phyloP scores from a whole-genome alignment of 1,140 invertebrate species.

The Calephelis virginiensis region DNA sequence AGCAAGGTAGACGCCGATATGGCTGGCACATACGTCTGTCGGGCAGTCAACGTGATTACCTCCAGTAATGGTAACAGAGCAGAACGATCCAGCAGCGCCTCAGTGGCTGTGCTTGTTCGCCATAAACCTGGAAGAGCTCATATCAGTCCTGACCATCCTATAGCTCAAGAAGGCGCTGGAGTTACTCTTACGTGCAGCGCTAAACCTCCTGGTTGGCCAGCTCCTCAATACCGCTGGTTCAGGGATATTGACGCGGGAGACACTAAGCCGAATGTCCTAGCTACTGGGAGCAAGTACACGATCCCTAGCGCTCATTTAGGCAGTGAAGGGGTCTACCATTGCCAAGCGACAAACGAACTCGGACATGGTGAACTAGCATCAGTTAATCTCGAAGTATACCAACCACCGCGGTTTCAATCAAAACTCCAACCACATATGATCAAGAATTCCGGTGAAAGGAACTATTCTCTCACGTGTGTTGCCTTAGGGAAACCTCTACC shows the following conservation, averaged over 20 bases:
- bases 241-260: conserved; percentile 81
- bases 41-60: conserved; percentile 89
- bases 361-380: conserved; percentile 90
- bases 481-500: conserved; percentile 93
- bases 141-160: conserved; percentile 90
- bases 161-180: conserved; percentile 89
- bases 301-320: conserved; percentile 90
- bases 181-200: conserved; percentile 92
- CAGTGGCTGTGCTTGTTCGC: conserved; percentile 89
- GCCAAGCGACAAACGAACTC: conserved; percentile 92
- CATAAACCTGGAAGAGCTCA: conserved; percentile 91
- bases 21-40: conserved; percentile 91
- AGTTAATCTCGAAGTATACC: conserved; percentile 90
- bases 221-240: conserved; percentile 93
- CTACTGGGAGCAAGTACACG: conserved; percentile 89
- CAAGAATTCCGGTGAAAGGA: conserved; percentile 87
- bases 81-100: conserved; percentile 85
- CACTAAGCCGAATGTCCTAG: conserved; percentile 81
- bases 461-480: conserved; percentile 89
- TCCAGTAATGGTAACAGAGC: conserved; percentile 83
- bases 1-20: conserved; percentile 88
- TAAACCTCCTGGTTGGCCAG: conserved; percentile 92
- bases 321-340: conserved; percentile 93
- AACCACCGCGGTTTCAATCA: conserved; percentile 89
- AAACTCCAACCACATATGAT: conserved; percentile 91